Base-by-base conservation (phyloP, 1,140 invertebrate species). In the Phymorhynchus buccinoides region DNA sequence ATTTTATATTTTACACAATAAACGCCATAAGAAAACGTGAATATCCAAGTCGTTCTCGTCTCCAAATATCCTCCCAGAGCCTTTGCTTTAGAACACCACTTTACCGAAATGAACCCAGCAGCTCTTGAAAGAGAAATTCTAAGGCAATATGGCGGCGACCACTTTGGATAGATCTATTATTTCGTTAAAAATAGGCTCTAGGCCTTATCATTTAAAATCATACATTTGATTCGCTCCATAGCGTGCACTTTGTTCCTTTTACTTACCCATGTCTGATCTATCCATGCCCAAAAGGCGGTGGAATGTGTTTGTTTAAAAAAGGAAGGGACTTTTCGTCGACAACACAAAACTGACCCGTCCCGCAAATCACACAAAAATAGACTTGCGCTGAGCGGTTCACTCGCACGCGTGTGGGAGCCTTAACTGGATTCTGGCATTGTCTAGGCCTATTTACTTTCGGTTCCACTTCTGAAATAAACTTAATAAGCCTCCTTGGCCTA, bases 221-320 rank as follows among this genome's bases (percentile, higher is more conserved):
- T n/a, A n/a, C n/a, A n/a, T n/a, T n/a, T n/a, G n/a, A n/a, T n/a
- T n/a, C n/a, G n/a, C n/a, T n/a, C n/a, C n/a, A n/a, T n/a, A n/a
- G n/a, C n/a, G n/a, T n/a, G n/a, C n/a, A n/a, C 12, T 62, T 4
- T 62, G 22, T 62, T 62, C 22, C 6, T 35, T 66, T 42, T 68
- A 82, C 88, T 86, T 86, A 89, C 88, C 88, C 88, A 89, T 89
- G 27, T 89, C 88, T 52, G 86, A 86, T 84, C 85, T 86, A 52
- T 89, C 88, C 88, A 89, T 89, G 80, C 44, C 81, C 75, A 41
- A 39, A 48, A 32, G 75, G 41, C n/a, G 22, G 4, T 14, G 56
- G 22, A 52, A 52, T 52, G 22, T 52, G 48, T 18, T 22, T 1
- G 56, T 62, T 22, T 62, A 16, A 16, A 27, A 27, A 16, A 62